Conservation (phyloP, 1,140 invertebrate species). For the Lepeophtheirus salmonis region DNA sequence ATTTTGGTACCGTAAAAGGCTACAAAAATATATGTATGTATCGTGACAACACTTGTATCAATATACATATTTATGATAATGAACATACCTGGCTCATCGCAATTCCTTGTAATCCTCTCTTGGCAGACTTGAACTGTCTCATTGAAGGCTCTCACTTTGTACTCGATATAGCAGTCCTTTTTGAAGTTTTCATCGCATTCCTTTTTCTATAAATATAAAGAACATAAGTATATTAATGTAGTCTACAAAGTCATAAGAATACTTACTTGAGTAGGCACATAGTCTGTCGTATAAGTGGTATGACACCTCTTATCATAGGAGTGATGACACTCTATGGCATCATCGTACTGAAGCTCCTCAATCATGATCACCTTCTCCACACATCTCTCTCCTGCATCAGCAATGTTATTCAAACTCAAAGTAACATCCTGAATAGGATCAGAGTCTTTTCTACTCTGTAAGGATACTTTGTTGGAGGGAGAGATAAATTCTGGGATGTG, state of each 20-base stretch:
- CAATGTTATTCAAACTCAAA: background rate
- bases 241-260: background rate
- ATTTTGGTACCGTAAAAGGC: too few species aligned
- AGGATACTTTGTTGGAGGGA: too few species aligned
- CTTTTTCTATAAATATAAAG: background rate
- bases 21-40: too few species aligned
- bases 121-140: conserved; percentile 13
- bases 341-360: conserved; percentile 9
- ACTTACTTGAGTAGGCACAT: conserved; percentile 2
- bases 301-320: conserved; percentile 12
- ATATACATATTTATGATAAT: too few species aligned
- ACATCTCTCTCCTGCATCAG: background rate
- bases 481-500: background rate
- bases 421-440: conserved; percentile 1
- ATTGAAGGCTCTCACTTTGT: conserved; percentile 7
- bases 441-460: background rate
- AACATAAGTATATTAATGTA: background rate
- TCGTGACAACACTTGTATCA: too few species aligned
- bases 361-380: conserved; percentile 11
- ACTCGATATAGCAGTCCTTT: conserved; percentile 14
- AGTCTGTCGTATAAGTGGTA: conserved; percentile 11
- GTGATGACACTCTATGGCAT: conserved; percentile 10
- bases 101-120: background rate
- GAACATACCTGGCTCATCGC: conserved; percentile 8
- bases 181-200: conserved; percentile 14